Evolutionary conservation across 1,140 invertebrate species (phyloP).

Genomic region (Tetragnatha versicolor): DNA sequence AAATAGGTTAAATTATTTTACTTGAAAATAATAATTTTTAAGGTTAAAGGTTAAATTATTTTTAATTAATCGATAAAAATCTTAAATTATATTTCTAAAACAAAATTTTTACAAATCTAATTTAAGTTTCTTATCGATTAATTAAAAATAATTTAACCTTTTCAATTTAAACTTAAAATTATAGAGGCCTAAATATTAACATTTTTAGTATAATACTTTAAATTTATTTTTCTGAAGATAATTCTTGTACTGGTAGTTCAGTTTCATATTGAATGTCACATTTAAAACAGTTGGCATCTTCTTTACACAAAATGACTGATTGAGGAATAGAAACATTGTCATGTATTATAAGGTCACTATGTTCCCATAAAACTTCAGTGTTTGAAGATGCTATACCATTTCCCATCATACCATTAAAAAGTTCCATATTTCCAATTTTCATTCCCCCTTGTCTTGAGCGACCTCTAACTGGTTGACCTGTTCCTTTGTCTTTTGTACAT

Average conservation of each 20-base stretch:
- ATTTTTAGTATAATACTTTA: neutral
- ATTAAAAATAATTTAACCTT: neutral
- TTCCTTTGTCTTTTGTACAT: slow-evolving; percentile 19
- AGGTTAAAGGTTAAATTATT: neutral
- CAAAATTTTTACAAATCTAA: neutral
- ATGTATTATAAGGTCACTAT: slow-evolving; percentile 10
- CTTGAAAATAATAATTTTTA: neutral
- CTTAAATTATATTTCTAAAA: slow-evolving; percentile 8
- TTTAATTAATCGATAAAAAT: neutral
- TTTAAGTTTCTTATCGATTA: neutral
- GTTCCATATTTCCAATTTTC: slow-evolving; percentile 33
- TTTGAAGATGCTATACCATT: neutral
- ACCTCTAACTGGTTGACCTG: slow-evolving; percentile 19
- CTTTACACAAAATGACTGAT: slow-evolving; percentile 15
- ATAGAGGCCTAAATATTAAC: too few relatives aligned
- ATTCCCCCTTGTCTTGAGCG: slow-evolving; percentile 18
- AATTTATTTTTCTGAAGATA: neutral
- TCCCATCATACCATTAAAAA: slow-evolving; percentile 4
- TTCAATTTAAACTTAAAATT: neutral
- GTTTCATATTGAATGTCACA: slow-evolving; percentile 2
- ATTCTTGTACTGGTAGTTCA: neutral
- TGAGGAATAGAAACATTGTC: slow-evolving; percentile 9
- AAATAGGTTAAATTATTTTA: neutral
- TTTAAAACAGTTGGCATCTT: slow-evolving; percentile 36
- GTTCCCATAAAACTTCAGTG: slow-evolving; percentile 22